Evolutionary conservation across 2,113 vertebrate genomes (phyloP).

Genomic region (Psittacula cyanocephala): DNA sequence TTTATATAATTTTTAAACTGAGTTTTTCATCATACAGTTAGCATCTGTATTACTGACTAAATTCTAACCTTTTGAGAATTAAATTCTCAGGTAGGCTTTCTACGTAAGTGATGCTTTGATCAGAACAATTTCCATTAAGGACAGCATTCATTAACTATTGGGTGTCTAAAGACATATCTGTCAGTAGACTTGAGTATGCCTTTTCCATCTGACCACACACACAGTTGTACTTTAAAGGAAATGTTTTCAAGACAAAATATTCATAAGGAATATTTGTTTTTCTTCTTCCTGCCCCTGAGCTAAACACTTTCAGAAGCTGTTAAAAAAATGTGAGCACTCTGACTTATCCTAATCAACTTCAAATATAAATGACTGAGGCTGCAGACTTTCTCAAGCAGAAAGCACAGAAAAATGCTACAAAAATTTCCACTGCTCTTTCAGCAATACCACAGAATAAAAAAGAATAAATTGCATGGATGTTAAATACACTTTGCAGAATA

Average conservation of each 20-base stretch:
- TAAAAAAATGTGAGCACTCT: not conserved
- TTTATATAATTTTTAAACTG: not conserved
- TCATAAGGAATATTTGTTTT: constrained; percentile 31
- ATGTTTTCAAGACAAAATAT: constrained; percentile 14
- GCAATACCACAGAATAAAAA: not conserved
- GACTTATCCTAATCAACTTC: constrained; percentile 30
- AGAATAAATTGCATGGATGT: not conserved
- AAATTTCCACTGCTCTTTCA: not conserved
- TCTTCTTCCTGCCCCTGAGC: not conserved
- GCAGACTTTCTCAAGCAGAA: constrained; percentile 43
- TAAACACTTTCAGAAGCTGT: not conserved
- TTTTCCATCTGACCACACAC: constrained; percentile 22
- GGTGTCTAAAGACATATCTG: not conserved
- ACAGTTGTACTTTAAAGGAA: not conserved
- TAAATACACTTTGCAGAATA: constrained; percentile 18
- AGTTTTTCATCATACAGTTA: not conserved
- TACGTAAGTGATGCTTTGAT: not conserved
- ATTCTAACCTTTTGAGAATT: not conserved
- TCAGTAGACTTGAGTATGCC: not conserved
- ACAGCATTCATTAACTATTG: not conserved
- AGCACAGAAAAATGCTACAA: constrained; percentile 23
- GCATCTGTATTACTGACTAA: not conserved
- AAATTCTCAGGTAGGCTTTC: not conserved
- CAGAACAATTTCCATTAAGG: not conserved
- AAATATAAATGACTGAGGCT: constrained; percentile 18